Percentiles rank a stretch among this genome's conserved stretches.
phyloP scores from a whole-genome alignment of 1,140 invertebrate genomes.

The Sycobia sp. region DNA sequence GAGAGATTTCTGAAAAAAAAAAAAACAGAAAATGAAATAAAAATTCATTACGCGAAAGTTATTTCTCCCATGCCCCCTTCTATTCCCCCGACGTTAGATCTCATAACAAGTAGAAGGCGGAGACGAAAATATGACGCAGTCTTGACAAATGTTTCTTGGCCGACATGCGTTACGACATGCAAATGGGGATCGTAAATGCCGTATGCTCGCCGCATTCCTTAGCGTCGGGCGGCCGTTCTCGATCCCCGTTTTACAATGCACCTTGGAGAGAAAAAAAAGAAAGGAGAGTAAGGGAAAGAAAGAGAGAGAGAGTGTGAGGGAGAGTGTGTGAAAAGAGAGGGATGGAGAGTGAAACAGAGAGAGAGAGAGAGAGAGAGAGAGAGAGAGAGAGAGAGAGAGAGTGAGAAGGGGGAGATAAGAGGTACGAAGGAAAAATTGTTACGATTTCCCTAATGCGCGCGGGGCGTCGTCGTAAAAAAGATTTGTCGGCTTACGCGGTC shows the following conservation, averaged over 20 bases:
- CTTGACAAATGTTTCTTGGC: slow-evolving; percentile 21
- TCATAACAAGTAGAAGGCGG: neutral
- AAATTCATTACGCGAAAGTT: neutral
- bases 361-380: too few species aligned
- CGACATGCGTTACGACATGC: slow-evolving; percentile 8
- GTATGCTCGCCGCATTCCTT: neutral
- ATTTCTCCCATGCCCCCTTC: too few species aligned
- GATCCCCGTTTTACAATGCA: too few species aligned
- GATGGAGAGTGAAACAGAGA: too few species aligned
- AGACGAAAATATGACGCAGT: slow-evolving; percentile 20
- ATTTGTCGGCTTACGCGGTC: neutral
- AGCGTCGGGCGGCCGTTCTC: too few species aligned
- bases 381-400: too few species aligned
- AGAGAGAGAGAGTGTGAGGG: too few species aligned
- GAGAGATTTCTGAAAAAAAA: too few species aligned
- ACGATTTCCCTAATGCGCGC: slow-evolving; percentile 15
- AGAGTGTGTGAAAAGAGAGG: too few species aligned
- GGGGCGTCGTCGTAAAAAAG: slow-evolving; percentile 7
- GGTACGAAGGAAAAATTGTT: slow-evolving; percentile 23
- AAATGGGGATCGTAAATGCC: slow-evolving; percentile 12
- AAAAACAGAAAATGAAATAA: slow-evolving; percentile 1
- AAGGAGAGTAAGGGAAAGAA: too few species aligned
- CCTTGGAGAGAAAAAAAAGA: too few species aligned
- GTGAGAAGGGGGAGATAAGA: too few species aligned
- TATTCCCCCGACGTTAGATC: neutral